These are phyloP conservation scores for Buteo buteo DNA, from an alignment of 2,113 vertebrate species.

Conservation along the genomic window DNA sequence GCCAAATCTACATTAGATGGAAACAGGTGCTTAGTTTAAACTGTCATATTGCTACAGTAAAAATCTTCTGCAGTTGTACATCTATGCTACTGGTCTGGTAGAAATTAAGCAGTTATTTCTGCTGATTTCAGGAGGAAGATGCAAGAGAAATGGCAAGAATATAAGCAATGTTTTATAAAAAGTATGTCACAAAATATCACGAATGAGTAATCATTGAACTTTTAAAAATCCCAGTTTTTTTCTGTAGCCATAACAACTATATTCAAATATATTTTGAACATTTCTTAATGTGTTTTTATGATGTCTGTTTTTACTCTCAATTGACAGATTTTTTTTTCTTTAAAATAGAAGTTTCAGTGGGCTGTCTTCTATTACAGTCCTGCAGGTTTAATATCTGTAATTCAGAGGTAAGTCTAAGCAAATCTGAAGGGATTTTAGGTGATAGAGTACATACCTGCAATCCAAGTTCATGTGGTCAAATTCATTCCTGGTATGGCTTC, in stretches of 20 bases:
- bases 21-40: conserved; percentile 1
- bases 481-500: background rate
- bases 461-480: background rate
- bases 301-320: background rate
- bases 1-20: background rate
- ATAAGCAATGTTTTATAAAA: background rate
- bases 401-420: background rate
- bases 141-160: background rate
- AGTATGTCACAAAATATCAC: background rate
- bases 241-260: background rate
- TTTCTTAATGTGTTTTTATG: background rate
- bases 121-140: background rate
- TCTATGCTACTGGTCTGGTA: background rate
- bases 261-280: background rate
- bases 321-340: background rate
- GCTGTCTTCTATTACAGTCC: background rate
- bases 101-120: background rate
- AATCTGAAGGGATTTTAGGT: background rate
- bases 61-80: background rate
- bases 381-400: background rate
- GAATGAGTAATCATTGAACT: background rate
- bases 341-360: background rate
- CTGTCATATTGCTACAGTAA: background rate
- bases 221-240: background rate
- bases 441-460: background rate